A percentile compares a stretch with the other conserved stretches of the same genome.
These are phyloP conservation scores for Tragelaphus scriptus DNA, from an alignment of 2,113 vertebrate genomes.

Conservation along the genomic window DNA sequence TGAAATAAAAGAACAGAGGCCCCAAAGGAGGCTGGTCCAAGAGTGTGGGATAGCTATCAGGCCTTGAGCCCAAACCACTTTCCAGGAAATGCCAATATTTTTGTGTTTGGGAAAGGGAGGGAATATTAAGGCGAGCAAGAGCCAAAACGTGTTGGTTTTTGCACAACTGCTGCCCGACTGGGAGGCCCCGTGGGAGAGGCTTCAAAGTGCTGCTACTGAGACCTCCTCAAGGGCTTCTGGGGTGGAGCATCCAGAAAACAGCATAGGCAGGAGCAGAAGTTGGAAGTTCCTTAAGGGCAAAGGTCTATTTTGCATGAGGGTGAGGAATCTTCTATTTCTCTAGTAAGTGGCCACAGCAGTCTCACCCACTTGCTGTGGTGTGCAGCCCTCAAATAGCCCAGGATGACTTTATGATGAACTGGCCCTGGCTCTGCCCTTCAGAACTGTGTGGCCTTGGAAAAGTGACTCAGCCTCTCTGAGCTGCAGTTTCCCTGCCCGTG, in stretches of 20 bases:
- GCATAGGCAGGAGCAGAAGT: neutral
- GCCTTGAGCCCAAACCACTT: constrained; percentile 55
- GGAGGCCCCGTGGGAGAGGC: neutral
- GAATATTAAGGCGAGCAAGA: neutral
- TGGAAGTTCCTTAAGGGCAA: neutral
- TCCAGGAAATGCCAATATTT: constrained; percentile 63
- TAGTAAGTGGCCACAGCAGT: neutral
- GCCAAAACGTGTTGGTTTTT: constrained; percentile 24
- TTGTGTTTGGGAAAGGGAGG: constrained; percentile 25
- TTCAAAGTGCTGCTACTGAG: neutral
- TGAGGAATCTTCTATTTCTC: neutral
- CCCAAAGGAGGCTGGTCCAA: neutral
- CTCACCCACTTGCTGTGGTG: too few species aligned
- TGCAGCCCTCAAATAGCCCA: neutral
- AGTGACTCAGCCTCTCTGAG: neutral
- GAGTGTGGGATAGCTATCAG: constrained; percentile 37
- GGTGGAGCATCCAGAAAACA: neutral
- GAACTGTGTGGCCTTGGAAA: neutral
- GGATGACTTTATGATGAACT: neutral
- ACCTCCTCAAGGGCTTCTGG: neutral
- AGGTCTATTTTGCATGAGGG: neutral
- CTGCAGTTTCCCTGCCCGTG: neutral
- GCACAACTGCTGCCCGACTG: neutral
- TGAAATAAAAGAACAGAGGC: constrained; percentile 29
- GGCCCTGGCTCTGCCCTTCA: neutral